Percentiles rank a stretch among this genome's conserved stretches.
Conservation (phyloP, 30 jellyfish, hydroid and myxozoan species). For the Nemopilema nomurai region DNA sequence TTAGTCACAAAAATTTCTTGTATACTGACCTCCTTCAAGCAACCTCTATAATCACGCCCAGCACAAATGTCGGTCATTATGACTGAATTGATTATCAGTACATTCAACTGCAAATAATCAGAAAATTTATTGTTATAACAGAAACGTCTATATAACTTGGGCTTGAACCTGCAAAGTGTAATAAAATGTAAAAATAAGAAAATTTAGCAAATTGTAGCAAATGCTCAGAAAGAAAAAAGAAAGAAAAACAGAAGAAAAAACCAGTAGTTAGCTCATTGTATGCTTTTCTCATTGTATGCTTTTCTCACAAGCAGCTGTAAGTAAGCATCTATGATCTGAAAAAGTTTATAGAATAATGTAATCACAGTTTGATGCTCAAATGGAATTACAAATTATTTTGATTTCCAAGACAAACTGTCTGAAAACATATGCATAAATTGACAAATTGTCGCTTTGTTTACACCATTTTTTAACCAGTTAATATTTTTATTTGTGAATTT, state of each 20-base stretch:
- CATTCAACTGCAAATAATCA: not conserved
- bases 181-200: not conserved
- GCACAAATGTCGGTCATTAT: not conserved
- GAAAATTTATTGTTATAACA: not conserved
- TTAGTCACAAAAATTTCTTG: not conserved
- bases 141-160: not conserved
- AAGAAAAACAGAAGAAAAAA: not conserved
- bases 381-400: not conserved
- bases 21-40: not conserved
- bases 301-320: not conserved
- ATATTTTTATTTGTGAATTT: not conserved
- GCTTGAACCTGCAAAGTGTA: not conserved
- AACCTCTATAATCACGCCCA: not conserved
- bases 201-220: not conserved
- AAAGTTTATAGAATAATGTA: not conserved
- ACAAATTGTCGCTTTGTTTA: not conserved
- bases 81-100: not conserved
- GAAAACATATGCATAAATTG: not conserved
- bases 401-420: not conserved
- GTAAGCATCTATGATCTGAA: conserved; percentile 10
- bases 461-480: not conserved
- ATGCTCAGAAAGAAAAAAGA: not conserved
- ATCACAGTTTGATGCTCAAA: not conserved
- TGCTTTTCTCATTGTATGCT: not conserved
- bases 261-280: not conserved